Evolutionary conservation across 2,797 vertebrate species (phyloP).

Genomic region (Mastacembelus armatus): DNA sequence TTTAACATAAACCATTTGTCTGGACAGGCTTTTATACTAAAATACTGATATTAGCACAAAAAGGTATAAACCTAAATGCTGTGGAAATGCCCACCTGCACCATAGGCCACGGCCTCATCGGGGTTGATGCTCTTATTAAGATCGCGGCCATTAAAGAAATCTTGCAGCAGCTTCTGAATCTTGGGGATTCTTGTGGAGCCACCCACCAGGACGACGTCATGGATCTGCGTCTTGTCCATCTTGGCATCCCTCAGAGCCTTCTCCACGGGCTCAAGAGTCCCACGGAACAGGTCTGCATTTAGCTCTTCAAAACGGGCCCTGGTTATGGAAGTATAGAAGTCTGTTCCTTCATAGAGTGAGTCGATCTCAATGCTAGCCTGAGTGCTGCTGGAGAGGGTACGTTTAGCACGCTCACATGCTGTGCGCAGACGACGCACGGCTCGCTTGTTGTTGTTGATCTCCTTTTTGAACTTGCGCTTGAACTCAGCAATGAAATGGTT

Average conservation of each 20-base stretch:
- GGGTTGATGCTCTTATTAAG: slow-evolving; percentile 89
- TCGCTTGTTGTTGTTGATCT: slow-evolving; percentile 85
- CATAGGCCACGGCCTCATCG: slow-evolving; percentile 87
- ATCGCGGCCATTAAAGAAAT: slow-evolving; percentile 87
- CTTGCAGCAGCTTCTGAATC: slow-evolving; percentile 88
- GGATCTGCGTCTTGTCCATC: slow-evolving; percentile 87
- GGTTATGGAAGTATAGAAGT: slow-evolving; percentile 89
- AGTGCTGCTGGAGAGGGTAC: slow-evolving; percentile 88
- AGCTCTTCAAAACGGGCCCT: slow-evolving; percentile 88
- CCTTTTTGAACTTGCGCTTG: slow-evolving; percentile 88
- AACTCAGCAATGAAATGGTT: slow-evolving; percentile 88
- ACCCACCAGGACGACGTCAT: slow-evolving; percentile 87
- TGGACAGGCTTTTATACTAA: not conserved
- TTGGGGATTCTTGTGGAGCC: slow-evolving; percentile 89
- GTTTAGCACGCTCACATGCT: slow-evolving; percentile 87
- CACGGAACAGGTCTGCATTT: slow-evolving; percentile 87
- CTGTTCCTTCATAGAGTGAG: slow-evolving; percentile 85
- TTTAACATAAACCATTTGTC: not conserved
- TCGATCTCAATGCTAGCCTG: slow-evolving; percentile 89
- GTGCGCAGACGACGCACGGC: slow-evolving; percentile 88
- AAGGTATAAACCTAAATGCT: not conserved
- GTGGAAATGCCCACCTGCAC: slow-evolving; percentile 75
- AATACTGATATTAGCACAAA: not conserved
- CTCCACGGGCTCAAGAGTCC: slow-evolving; percentile 87
- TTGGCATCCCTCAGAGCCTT: slow-evolving; percentile 86